Percentiles rank a stretch among this genome's conserved stretches.
phyloP scores from a whole-genome alignment of 2,797 vertebrate species.

The Rhinophrynus dorsalis region DNA sequence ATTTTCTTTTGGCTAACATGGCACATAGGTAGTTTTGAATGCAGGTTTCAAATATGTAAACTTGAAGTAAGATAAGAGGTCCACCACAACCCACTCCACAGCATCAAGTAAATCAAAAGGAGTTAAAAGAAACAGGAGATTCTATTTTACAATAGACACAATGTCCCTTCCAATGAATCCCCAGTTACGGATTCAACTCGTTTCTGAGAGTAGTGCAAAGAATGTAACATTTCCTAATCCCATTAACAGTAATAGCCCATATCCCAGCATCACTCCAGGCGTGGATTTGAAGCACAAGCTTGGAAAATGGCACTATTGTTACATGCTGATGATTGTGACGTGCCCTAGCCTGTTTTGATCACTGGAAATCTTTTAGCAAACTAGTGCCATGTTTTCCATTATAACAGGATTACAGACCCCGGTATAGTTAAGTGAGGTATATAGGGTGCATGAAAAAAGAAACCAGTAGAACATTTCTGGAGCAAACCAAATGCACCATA shows the following conservation, averaged over 20 bases:
- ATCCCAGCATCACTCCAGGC: slow-evolving; percentile 1
- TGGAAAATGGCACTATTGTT: neutral
- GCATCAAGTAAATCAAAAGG: no score
- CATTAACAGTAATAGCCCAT: neutral
- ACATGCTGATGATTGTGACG: neutral
- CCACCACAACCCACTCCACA: no score
- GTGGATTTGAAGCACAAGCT: neutral
- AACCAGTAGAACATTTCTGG: no score
- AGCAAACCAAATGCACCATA: no score
- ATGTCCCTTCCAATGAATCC: neutral
- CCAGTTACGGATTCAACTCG: neutral
- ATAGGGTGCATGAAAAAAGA: no score
- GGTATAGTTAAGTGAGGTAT: no score
- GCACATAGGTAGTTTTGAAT: no score
- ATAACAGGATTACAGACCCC: neutral
- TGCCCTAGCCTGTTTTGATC: neutral
- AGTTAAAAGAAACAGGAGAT: no score
- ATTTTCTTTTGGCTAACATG: no score
- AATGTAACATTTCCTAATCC: slow-evolving; percentile 21
- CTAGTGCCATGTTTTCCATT: neutral
- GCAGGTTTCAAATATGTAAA: no score
- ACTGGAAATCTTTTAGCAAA: neutral
- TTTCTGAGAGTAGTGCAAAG: slow-evolving; percentile 2
- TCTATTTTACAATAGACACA: no score
- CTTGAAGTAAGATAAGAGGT: no score